These are phyloP conservation scores for Heliocidaris erythrogramma DNA, from an alignment of 35 echinoderm and acorn worm genomes.

Conservation along the genomic window DNA sequence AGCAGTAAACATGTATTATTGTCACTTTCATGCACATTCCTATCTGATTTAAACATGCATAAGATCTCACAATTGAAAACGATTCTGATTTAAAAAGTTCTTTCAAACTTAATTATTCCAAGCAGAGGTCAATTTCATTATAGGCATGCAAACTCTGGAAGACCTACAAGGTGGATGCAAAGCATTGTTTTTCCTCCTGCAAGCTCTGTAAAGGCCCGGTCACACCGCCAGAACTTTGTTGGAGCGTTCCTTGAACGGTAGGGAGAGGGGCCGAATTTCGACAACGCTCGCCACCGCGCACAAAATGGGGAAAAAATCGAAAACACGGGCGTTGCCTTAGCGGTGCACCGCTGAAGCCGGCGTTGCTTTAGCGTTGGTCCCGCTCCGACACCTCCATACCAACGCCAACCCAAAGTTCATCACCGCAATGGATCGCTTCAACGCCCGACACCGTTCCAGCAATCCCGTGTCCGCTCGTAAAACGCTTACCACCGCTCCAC, in stretches of 20 bases:
- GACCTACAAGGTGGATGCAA: too few relatives aligned
- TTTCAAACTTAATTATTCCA: too few relatives aligned
- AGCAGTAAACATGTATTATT: too few relatives aligned
- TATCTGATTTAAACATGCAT: too few relatives aligned
- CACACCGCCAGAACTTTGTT: slow-evolving; percentile 19
- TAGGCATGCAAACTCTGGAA: too few relatives aligned
- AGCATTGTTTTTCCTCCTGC: too few relatives aligned
- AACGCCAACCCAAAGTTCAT: slow-evolving; percentile 1
- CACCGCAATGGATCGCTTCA: slow-evolving; percentile 11
- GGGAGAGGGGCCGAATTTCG: slow-evolving; percentile 38
- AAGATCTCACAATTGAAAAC: too few relatives aligned
- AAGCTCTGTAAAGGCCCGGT: slow-evolving; percentile 37
- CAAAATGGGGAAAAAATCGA: background rate
- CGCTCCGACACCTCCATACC: slow-evolving; percentile 1
- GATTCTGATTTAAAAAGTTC: too few relatives aligned
- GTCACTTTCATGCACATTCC: too few relatives aligned
- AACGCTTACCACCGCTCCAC: slow-evolving; percentile 30
- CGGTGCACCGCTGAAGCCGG: slow-evolving; percentile 25
- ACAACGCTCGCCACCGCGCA: slow-evolving; percentile 23
- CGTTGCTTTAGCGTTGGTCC: slow-evolving; percentile 33
- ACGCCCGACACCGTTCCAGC: slow-evolving; percentile 36
- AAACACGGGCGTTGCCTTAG: too few relatives aligned
- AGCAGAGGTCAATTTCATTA: too few relatives aligned
- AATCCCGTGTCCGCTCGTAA: slow-evolving; percentile 43
- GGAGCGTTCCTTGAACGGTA: slow-evolving; percentile 39